Conservation (phyloP, 2,888 invertebrate genomes). For the Sclerodermus sp. region DNA sequence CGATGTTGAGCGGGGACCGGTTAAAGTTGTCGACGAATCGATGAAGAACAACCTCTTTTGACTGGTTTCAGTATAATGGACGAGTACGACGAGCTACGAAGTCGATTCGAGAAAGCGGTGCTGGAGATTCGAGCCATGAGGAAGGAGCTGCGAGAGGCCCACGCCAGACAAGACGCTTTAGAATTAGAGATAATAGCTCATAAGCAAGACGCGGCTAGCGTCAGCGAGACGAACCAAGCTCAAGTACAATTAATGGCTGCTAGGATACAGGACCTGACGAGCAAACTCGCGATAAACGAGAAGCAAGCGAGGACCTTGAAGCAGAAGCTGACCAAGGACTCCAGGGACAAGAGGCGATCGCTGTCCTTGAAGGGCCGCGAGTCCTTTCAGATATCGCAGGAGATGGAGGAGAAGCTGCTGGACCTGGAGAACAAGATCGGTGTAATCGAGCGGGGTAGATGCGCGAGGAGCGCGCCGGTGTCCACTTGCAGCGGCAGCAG, state of each 20-base stretch:
- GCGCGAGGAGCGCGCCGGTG: slow-evolving; percentile 50
- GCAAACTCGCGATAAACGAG: slow-evolving; percentile 78
- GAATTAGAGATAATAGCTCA: slow-evolving; percentile 78
- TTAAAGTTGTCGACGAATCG: too few species aligned
- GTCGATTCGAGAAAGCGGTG: slow-evolving; percentile 80
- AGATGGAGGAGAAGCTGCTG: slow-evolving; percentile 82
- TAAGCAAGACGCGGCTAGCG: slow-evolving; percentile 70
- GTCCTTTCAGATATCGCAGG: slow-evolving; percentile 77
- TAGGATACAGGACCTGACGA: slow-evolving; percentile 80
- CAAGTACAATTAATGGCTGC: slow-evolving; percentile 81
- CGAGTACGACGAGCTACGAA: slow-evolving; percentile 76
- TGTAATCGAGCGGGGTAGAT: slow-evolving; percentile 63
- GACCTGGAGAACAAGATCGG: slow-evolving; percentile 79
- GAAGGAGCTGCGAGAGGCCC: slow-evolving; percentile 76
- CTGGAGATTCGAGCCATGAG: slow-evolving; percentile 83
- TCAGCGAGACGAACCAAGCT: slow-evolving; percentile 69
- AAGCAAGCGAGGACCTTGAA: slow-evolving; percentile 78
- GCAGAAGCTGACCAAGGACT: slow-evolving; percentile 77
- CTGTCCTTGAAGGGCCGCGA: slow-evolving; percentile 82
- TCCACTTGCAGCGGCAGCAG: slow-evolving; percentile 59
- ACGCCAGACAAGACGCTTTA: slow-evolving; percentile 77
- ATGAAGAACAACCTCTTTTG: too few species aligned
- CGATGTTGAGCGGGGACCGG: too few species aligned
- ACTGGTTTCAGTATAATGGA: slow-evolving; percentile 71
- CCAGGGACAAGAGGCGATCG: slow-evolving; percentile 77